Conservation (phyloP, 2,888 invertebrate genomes). For the Balanococcus diminutus region DNA sequence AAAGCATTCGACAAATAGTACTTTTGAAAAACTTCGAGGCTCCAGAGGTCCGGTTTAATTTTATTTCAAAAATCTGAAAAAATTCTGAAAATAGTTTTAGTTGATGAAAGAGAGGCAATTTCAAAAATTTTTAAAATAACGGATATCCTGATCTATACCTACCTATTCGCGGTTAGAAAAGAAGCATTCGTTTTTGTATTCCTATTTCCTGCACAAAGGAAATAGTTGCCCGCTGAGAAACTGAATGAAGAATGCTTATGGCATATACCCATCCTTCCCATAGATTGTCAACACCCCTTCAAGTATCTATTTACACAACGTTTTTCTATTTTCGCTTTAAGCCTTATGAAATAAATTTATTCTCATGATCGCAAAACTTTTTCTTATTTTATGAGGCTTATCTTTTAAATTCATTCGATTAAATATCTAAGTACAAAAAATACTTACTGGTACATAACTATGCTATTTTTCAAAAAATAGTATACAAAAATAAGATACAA, state of each 20-base stretch:
- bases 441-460: too few species aligned
- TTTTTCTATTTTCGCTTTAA: conserved; percentile 14
- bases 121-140: too few species aligned
- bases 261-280: background rate
- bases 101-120: too few species aligned
- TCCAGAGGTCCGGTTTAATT: too few species aligned
- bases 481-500: background rate
- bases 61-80: too few species aligned
- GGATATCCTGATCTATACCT: too few species aligned
- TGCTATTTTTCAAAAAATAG: background rate
- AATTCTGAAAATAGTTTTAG: too few species aligned
- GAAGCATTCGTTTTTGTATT: background rate
- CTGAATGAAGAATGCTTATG: background rate
- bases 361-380: conserved; percentile 8
- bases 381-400: background rate
- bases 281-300: background rate
- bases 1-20: too few species aligned
- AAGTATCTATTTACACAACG: background rate
- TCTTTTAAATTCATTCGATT: background rate
- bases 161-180: background rate
- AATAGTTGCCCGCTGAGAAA: background rate
- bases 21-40: too few species aligned
- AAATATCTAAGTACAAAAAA: background rate
- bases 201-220: too few species aligned
- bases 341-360: background rate